Conservation (phyloP, 2,797 vertebrate species). For the Leptodactylus fallax region DNA sequence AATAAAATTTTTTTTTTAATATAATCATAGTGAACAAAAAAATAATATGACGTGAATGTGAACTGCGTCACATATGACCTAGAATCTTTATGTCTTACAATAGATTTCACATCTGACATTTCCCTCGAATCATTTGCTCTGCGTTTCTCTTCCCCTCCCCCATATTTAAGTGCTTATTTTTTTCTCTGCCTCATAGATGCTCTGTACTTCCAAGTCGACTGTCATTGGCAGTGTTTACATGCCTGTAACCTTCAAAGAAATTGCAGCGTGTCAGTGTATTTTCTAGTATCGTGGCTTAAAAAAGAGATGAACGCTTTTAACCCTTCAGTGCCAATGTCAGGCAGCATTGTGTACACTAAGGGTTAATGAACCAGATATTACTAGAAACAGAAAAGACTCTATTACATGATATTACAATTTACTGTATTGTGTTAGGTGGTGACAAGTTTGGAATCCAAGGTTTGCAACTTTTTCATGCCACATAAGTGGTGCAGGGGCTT, state of each 20-base stretch:
- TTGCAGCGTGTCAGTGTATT: background rate
- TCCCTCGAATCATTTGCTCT: background rate
- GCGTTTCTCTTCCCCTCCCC: conserved; percentile 2
- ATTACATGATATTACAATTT: background rate
- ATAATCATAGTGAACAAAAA: too few species aligned
- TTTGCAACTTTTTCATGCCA: too few species aligned
- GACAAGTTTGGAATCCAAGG: too few species aligned
- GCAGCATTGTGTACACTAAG: background rate
- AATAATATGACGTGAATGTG: background rate
- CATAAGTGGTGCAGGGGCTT: too few species aligned
- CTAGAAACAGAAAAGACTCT: too few species aligned
- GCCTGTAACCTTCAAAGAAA: conserved; percentile 28
- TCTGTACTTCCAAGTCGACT: conserved; percentile 24
- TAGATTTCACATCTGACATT: conserved; percentile 11
- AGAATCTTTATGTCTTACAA: background rate
- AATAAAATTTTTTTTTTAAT: too few species aligned
- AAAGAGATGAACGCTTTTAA: background rate
- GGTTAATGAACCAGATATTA: too few species aligned
- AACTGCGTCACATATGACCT: too few species aligned
- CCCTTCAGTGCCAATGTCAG: background rate
- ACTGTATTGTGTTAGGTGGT: background rate
- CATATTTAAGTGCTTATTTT: background rate
- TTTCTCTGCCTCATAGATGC: background rate
- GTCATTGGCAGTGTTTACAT: conserved; percentile 7
- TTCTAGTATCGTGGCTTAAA: background rate